Conservation (phyloP, 2,113 vertebrate species). For the Seriola quinqueradiata region DNA sequence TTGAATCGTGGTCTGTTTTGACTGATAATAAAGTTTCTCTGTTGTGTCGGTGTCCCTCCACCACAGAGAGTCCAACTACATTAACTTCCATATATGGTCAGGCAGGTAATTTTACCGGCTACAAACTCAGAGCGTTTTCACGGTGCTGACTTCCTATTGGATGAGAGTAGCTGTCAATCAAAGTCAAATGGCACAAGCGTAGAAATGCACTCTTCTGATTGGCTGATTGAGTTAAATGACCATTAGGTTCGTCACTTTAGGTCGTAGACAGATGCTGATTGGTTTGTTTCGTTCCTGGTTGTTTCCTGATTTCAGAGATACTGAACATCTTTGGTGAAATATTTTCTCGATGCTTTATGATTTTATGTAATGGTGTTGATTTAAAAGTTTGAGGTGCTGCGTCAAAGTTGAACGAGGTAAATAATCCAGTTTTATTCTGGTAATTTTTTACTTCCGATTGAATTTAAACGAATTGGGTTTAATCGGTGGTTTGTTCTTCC, state of each 20-base stretch:
- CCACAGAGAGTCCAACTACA: no score
- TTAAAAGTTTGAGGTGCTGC: background rate
- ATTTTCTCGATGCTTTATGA: rapidly evolving
- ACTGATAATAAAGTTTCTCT: no score
- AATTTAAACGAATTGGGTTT: no score
- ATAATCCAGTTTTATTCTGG: background rate
- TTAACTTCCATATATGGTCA: background rate
- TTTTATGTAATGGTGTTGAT: background rate
- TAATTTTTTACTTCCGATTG: no score
- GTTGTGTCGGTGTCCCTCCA: no score
- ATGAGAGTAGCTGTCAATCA: constrained; percentile 10
- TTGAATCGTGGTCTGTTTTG: no score
- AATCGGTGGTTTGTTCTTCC: no score
- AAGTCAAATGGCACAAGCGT: rapidly evolving
- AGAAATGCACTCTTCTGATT: background rate
- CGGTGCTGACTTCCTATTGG: constrained; percentile 25
- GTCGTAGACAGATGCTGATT: no score
- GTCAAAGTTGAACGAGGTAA: background rate
- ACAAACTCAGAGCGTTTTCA: background rate
- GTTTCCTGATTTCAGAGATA: background rate
- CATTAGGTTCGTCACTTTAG: no score
- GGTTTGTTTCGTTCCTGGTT: no score
- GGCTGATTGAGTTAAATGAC: constrained; percentile 6
- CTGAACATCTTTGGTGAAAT: constrained; percentile 12
- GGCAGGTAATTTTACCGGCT: background rate